Conservation (phyloP, 1,140 invertebrate species). For the Magallana ariakensis region DNA sequence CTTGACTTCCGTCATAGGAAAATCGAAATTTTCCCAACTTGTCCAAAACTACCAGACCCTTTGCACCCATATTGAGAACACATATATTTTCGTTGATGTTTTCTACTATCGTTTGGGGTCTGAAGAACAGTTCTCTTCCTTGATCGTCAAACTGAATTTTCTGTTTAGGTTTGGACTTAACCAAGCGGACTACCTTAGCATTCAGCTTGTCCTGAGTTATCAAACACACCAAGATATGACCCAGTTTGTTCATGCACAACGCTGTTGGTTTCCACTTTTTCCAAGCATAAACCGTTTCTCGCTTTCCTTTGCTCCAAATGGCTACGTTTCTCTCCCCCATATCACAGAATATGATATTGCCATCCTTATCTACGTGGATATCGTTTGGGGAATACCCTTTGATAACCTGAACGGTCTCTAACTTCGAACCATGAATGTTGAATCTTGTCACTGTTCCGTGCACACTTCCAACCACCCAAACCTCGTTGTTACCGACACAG, state of each 20-base stretch:
- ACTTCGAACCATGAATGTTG: neutral
- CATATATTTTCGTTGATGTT: slow-evolving; percentile 2
- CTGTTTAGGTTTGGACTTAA: neutral
- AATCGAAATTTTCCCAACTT: neutral
- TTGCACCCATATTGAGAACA: neutral
- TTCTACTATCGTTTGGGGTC: neutral
- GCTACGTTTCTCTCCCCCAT: neutral
- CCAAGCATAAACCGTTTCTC: neutral
- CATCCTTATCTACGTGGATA: neutral
- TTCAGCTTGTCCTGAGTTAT: neutral
- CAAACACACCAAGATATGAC: neutral
- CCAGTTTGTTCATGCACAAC: neutral
- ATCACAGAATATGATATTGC: neutral
- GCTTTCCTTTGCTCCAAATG: slow-evolving; percentile 5
- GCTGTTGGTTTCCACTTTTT: slow-evolving; percentile 22
- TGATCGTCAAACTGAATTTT: neutral
- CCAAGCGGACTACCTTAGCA: neutral
- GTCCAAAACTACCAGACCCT: neutral
- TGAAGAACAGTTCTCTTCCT: neutral
- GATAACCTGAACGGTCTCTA: neutral
- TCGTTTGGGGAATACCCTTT: neutral
- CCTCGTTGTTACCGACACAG: neutral
- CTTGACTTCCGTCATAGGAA: neutral
- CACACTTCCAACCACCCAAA: slow-evolving; percentile 6
- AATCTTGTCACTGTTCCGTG: neutral